Base-by-base conservation (phyloP, 1,140 invertebrate genomes). In the Brachionus rotundiformis region DNA sequence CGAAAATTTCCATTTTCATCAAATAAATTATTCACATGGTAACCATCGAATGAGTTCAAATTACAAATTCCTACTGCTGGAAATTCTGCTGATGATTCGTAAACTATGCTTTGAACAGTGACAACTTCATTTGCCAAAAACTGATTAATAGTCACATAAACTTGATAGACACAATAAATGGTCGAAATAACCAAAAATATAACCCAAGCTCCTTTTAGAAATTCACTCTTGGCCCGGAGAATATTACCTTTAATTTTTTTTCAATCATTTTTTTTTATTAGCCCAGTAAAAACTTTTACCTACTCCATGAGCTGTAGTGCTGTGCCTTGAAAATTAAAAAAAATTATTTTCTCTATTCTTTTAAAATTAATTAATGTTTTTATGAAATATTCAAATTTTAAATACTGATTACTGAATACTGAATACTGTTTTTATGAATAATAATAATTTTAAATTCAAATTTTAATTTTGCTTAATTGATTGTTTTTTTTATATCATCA, bases 51-150 rank as follows among this genome's bases (percentile, higher is more conserved):
- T 65, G 61, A 65, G 16, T 65, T 65, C 8, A 65, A 16, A 65
- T 31, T 31, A 31, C 61, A 65, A n/a, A 65, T n/a, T 5, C 25
- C 61, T n/a, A 65, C 61, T 10, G 61, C 61, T 31, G 61, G 61
- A 65, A 65, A 65, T 65, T 65, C 25, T n/a, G 61, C 11, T 31
- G 61, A 29, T 31, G 61, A 65, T 65, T 65, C 61, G 25, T 65
- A 65, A 7, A 31, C 33, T 29, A 65, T 31, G 31, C n/a, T 65
- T 11, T 65, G 61, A 31, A 65, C 61, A n/a, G 61, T 65, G 8
- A 65, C 13, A 5, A 65, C 61, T 16, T 65, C 13, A 5, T 65
- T 65, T 1, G 25, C 27, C n/a, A 31, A 31, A 29, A 31, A 65
- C 8, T 31, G 27, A 3, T 25, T 10, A 11, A 65, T 65, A 31